Evolutionary conservation across 1,140 invertebrate genomes (phyloP), one percentile per base, ranked within the genome.

Genomic region (Nomia melanderi): DNA sequence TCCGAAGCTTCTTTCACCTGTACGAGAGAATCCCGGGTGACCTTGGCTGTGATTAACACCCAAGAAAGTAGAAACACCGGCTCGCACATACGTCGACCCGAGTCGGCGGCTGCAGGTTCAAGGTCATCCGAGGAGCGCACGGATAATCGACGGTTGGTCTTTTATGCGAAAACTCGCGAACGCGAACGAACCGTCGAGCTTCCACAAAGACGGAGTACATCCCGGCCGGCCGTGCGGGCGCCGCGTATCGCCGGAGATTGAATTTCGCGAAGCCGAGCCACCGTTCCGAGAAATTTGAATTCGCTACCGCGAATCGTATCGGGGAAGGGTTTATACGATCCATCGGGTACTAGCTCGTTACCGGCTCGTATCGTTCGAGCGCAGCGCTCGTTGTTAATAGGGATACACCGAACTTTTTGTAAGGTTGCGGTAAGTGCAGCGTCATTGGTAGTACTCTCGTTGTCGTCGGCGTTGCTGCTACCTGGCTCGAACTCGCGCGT

Each of bases 291-390:
- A 50, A 44, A 50, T 50, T 50, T 50, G 4, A 50, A 7, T 11
- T 1, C 53, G 53, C 1, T 27, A 11, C 25, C 11, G 25, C 7
- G 25, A 25, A 11, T 8, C 25, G 53, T 25, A 6, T 14, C 41
- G 14, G 41, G 12, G 8, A 27, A 27, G 25, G 9, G 23, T 27
- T 27, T 12, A 56, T 56, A 56, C 23, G 23, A 4, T 31, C 11
- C 25, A n/a, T 39, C 41, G 77, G 75, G 84, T 85, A 89, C 88
- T 87, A 31, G 81, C 74, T 86, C 82, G 86, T 88, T 88, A 87
- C 80, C 54, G 63, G 81, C 27, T 80, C 71, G 75, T 78, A 79
- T 86, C 84, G 84, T 88, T 86, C 83, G 83, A 83, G 71, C 72
- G 75, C 73, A 72, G 72, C 54, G 67, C 63, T 79, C 79, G 87